Evolutionary conservation across 2,888 invertebrate species (phyloP).

Genomic region (Sipha maydis): DNA sequence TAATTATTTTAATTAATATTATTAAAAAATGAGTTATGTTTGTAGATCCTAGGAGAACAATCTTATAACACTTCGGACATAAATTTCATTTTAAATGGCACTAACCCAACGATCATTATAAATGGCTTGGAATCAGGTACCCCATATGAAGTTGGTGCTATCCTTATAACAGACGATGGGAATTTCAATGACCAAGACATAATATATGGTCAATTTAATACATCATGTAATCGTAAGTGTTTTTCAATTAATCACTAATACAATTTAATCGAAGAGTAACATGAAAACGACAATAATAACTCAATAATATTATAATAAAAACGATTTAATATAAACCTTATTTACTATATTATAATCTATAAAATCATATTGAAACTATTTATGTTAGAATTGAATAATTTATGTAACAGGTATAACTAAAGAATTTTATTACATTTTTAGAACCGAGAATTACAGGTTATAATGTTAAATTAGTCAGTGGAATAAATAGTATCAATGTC

Average conservation of each 20-base stretch:
- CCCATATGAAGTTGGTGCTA: neutral
- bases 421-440: neutral
- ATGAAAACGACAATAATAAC: neutral
- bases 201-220: neutral
- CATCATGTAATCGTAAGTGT: neutral
- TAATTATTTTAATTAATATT: neutral
- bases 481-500: neutral
- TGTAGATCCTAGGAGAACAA: neutral
- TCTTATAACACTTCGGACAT: neutral
- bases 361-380: too few species aligned
- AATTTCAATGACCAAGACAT: conserved; percentile 14
- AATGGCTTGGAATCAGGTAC: neutral
- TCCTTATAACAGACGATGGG: neutral
- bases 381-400: too few species aligned
- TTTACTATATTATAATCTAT: too few species aligned
- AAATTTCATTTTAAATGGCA: neutral
- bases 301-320: too few species aligned
- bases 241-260: neutral
- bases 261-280: neutral
- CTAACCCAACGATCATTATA: neutral
- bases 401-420: too few species aligned
- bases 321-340: too few species aligned
- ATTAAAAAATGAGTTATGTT: neutral
- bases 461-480: neutral
- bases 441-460: neutral